Conservation (phyloP, 2,888 invertebrate genomes). For the Eupithecia inturbata region DNA sequence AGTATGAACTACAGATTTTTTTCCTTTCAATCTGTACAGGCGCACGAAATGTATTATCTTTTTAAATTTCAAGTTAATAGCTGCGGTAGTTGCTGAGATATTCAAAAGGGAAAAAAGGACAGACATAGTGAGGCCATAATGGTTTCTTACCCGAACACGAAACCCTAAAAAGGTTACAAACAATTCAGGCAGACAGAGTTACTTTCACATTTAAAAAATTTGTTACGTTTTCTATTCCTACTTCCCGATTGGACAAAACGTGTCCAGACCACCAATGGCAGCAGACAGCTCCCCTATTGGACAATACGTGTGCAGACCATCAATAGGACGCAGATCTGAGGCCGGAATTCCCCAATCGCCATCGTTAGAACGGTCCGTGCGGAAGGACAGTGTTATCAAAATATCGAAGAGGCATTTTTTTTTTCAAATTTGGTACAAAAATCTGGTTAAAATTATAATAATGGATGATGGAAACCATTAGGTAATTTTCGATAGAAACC, state of each 20-base stretch:
- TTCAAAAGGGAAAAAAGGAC: no score
- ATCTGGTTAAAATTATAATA: no score
- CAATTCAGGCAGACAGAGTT: background rate
- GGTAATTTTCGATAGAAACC: no score
- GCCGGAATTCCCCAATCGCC: background rate
- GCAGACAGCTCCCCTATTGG: background rate
- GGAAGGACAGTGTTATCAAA: background rate
- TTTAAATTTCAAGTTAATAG: no score
- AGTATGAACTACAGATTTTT: no score
- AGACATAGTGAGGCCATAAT: no score
- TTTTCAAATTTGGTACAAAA: no score
- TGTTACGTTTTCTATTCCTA: background rate
- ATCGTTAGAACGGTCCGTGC: background rate
- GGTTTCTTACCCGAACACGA: no score
- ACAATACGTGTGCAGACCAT: background rate
- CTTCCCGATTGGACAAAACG: slow-evolving; percentile 5
- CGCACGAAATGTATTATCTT: no score
- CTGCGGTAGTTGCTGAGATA: no score
- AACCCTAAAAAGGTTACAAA: background rate
- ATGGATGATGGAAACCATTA: no score
- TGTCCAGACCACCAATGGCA: background rate
- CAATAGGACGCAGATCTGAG: background rate
- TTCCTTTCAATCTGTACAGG: no score
- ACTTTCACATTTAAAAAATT: background rate
- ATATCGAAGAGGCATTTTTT: background rate